These are phyloP conservation scores for Pteria penguin DNA, from an alignment of 2,888 invertebrate species.

Conservation along the genomic window DNA sequence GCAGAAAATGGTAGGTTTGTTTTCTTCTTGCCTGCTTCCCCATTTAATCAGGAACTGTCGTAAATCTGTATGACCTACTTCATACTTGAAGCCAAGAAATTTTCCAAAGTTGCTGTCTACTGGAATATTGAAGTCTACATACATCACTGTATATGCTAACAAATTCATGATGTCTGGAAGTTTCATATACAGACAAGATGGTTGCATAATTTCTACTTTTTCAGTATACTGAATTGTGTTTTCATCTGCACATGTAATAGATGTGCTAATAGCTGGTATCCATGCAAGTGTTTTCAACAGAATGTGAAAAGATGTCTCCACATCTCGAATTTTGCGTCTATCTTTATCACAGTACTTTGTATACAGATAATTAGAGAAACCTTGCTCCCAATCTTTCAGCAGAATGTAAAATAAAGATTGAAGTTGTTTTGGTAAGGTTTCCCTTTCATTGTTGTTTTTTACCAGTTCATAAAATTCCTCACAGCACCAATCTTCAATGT, in stretches of 20 bases:
- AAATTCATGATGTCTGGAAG: constrained; percentile 54
- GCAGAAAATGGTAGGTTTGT: constrained; percentile 59
- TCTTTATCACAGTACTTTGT: constrained; percentile 54
- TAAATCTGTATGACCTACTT: constrained; percentile 58
- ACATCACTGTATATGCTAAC: constrained; percentile 69
- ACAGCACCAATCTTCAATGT: constrained; percentile 68
- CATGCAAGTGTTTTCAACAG: constrained; percentile 63
- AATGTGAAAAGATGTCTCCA: constrained; percentile 71
- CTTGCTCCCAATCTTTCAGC: constrained; percentile 63
- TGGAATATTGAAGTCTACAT: constrained; percentile 54
- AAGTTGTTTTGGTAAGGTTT: constrained; percentile 65
- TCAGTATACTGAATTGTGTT: constrained; percentile 16
- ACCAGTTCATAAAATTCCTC: constrained; percentile 70
- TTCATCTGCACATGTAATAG: not conserved
- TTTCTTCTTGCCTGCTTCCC: constrained; percentile 57
- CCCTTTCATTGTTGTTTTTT: constrained; percentile 43
- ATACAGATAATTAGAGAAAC: constrained; percentile 47
- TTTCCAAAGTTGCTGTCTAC: constrained; percentile 57
- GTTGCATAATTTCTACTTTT: constrained; percentile 36
- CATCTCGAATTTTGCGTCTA: constrained; percentile 51
- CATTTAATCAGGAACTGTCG: constrained; percentile 65
- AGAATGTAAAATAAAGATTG: constrained; percentile 57
- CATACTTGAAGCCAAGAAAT: constrained; percentile 65
- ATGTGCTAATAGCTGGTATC: constrained; percentile 63
- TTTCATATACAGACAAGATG: constrained; percentile 49